Conservation (phyloP, 1,140 invertebrate genomes). For the Drosophila mauritiana region DNA sequence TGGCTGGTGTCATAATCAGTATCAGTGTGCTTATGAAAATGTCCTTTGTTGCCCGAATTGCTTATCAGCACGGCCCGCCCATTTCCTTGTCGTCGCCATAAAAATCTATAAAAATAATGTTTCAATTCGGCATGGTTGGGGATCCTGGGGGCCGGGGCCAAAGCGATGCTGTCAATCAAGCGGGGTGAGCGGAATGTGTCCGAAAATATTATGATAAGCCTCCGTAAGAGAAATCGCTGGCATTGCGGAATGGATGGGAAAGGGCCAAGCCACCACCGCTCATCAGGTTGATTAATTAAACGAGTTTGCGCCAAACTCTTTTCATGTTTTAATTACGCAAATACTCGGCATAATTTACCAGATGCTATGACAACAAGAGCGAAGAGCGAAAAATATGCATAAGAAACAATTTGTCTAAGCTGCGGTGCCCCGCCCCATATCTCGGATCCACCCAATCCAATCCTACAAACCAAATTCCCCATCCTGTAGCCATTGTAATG, state of each 20-base stretch:
- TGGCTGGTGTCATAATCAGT: conserved; percentile 80
- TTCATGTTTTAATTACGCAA: conserved; percentile 81
- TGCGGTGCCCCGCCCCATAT: conserved; percentile 7
- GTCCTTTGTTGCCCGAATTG: conserved; percentile 60
- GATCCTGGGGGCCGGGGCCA: background rate
- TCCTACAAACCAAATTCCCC: background rate
- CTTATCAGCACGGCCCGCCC: conserved; percentile 52
- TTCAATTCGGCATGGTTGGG: conserved; percentile 60
- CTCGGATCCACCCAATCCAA: background rate
- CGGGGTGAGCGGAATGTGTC: conserved; percentile 15
- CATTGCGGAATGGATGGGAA: conserved; percentile 13
- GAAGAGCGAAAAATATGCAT: conserved; percentile 60
- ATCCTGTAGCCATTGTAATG: conserved; percentile 23
- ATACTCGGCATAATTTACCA: conserved; percentile 71
- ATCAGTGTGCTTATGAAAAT: conserved; percentile 84
- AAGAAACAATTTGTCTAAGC: conserved; percentile 71
- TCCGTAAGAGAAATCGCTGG: conserved; percentile 29
- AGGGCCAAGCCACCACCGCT: conserved; percentile 40
- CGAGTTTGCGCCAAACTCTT: conserved; percentile 72
- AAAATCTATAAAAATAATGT: conserved; percentile 75
- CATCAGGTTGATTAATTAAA: conserved; percentile 60
- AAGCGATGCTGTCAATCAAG: conserved; percentile 60
- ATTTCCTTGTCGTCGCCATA: conserved; percentile 37
- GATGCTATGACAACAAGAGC: conserved; percentile 48
- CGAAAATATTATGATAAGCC: conserved; percentile 36